Base-by-base conservation (phyloP, 2,888 invertebrate species). In the Apamea epomidion region DNA sequence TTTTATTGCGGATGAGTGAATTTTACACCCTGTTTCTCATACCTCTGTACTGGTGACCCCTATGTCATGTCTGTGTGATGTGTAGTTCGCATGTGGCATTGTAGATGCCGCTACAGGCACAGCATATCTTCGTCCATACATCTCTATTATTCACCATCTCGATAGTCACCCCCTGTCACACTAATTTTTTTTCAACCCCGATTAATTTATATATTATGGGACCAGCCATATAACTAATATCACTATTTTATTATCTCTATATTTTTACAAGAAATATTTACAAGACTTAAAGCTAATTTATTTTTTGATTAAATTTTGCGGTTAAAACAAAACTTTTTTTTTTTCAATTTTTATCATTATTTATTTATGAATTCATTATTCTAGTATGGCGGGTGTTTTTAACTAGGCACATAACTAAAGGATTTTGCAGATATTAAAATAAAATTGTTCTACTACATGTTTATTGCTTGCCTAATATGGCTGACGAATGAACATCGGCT, bases 291-390 rank as follows among this genome's bases (percentile, higher is more conserved):
- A 77, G 7, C 6, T 25, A 79, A n/a, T 25, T 68, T 42, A 76
- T 29, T 83, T 82, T 83, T 76, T 68, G 42, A 76, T 80, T 82
- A 79, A 2, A 77, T 78, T 79, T 78, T 69, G 62, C 32, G 70
- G 58, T 81, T 82, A 75, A 45, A 79, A 87, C 76, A 70, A 81
- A 78, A 76, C 69, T 54, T n/a, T 75, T 80, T 89, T 45, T 86
- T 88, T 88, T 81, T 72, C 77, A 65, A 81, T 60, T 89, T 89
- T 89, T 89, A 58, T 78, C 29, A 48, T 89, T 87, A 86, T 89
- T 88, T 87, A 78, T 85, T 87, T 87, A 86, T 81, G 81, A 85
- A 85, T 76, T 76, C 78, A 69, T 75, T 71, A 70, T 65, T 58
- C 84, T 88, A 88, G 42, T 88, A 88, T 88, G 88, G 88, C 88